Percentiles rank a stretch among this genome's conserved stretches.
phyloP scores from a whole-genome alignment of 92 coral and sea anemone genomes.

The Siderastrea radians region DNA sequence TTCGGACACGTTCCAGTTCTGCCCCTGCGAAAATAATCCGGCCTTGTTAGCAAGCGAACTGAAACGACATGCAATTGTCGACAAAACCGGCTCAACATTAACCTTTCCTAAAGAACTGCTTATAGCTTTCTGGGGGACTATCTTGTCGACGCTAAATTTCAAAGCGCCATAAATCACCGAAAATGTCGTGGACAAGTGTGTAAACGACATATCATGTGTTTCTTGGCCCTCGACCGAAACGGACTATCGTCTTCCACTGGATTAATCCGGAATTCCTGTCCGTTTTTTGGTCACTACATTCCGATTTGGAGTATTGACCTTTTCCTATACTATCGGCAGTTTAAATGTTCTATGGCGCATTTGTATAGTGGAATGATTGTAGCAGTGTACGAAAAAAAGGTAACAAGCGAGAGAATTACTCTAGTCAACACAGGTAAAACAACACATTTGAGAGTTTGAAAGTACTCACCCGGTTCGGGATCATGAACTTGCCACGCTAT shows the following conservation, averaged over 20 bases:
- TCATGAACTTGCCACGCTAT: no score
- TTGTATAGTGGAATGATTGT: background rate
- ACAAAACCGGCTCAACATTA: slow-evolving; percentile 37
- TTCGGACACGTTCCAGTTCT: background rate
- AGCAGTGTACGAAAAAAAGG: background rate
- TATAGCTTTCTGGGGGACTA: slow-evolving; percentile 24
- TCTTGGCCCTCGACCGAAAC: slow-evolving; percentile 1
- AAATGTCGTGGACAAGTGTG: slow-evolving; percentile 2
- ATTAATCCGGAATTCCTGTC: slow-evolving; percentile 37
- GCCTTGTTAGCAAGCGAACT: slow-evolving; percentile 39
- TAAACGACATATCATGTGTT: slow-evolving; percentile 12
- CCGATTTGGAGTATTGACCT: background rate
- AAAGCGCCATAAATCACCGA: slow-evolving; percentile 42
- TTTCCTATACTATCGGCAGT: no score
- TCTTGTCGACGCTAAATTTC: slow-evolving; percentile 42
- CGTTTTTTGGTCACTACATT: slow-evolving; percentile 4
- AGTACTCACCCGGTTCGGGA: no score
- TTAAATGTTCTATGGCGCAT: no score
- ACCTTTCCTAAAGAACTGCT: slow-evolving; percentile 23
- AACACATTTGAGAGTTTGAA: background rate
- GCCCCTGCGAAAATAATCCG: slow-evolving; percentile 8
- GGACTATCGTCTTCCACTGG: background rate
- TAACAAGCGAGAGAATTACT: background rate
- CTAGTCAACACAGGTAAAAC: background rate
- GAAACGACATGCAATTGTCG: slow-evolving; percentile 38